phyloP scores from a whole-genome alignment of 2,888 invertebrate species.

The Leucoma salicis region DNA sequence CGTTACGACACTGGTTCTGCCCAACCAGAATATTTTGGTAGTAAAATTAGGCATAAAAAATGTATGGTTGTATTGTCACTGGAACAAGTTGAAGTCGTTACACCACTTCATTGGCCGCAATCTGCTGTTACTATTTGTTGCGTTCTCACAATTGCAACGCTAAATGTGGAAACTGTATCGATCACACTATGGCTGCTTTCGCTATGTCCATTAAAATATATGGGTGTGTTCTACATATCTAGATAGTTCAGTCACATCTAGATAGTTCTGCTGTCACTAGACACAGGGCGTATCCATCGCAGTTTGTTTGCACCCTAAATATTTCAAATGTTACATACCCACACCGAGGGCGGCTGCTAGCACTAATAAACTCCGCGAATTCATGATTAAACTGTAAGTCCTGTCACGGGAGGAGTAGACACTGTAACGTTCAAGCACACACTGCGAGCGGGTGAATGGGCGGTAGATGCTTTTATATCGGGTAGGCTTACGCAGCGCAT shows the following conservation, averaged over 20 bases:
- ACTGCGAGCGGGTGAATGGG: conserved; percentile 82
- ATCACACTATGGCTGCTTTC: conserved; percentile 57
- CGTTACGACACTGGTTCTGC: conserved; percentile 6
- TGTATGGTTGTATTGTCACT: conserved; percentile 21
- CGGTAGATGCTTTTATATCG: conserved; percentile 77
- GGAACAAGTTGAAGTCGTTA: conserved; percentile 33
- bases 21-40: not conserved
- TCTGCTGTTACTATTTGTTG: conserved; percentile 51
- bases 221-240: no score
- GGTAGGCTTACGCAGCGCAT: conserved; percentile 65
- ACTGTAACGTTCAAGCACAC: conserved; percentile 79
- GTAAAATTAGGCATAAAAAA: not conserved
- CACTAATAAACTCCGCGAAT: conserved; percentile 81
- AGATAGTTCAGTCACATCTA: conserved; percentile 30
- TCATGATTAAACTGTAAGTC: conserved; percentile 77
- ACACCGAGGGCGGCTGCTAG: conserved; percentile 86
- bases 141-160: conserved; percentile 43
- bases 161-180: conserved; percentile 52
- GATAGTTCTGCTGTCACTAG: conserved; percentile 41
- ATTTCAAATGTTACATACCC: conserved; percentile 83
- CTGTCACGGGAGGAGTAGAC: conserved; percentile 74
- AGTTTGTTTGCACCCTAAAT: conserved; percentile 63
- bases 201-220: conserved; percentile 37
- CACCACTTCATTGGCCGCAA: conserved; percentile 50
- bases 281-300: conserved; percentile 25